Percentiles rank a stretch among this genome's conserved stretches.
These are phyloP conservation scores for Laticauda laticaudata DNA, from an alignment of 2,113 vertebrate species.

Conservation along the genomic window DNA sequence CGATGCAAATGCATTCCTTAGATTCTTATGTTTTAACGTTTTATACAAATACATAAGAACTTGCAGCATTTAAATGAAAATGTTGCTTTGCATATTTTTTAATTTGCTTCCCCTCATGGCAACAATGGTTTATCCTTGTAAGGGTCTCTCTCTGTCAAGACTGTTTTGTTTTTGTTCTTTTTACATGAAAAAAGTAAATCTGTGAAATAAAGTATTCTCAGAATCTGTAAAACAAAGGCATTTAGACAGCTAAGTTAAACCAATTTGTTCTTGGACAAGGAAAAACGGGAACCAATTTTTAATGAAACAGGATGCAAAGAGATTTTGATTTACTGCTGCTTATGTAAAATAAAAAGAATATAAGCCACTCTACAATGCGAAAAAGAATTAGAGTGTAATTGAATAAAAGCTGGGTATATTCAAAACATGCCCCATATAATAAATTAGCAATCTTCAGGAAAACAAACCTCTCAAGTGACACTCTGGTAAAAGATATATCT, in stretches of 20 bases:
- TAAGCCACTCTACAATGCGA: slow-evolving; percentile 1
- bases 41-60: background rate
- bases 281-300: slow-evolving; percentile 6
- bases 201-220: background rate
- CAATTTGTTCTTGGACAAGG: background rate
- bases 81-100: background rate
- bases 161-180: background rate
- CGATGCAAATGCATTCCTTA: background rate
- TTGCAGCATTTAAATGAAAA: background rate
- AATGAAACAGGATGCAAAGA: slow-evolving; percentile 15
- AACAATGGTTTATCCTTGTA: background rate
- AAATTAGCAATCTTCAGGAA: slow-evolving; percentile 16
- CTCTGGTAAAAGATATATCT: background rate
- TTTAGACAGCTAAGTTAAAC: background rate
- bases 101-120: background rate
- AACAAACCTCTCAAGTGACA: background rate
- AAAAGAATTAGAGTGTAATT: slow-evolving; percentile 20
- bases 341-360: slow-evolving; percentile 20
- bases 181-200: background rate
- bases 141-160: background rate
- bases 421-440: slow-evolving; percentile 2
- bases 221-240: background rate
- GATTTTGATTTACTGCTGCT: slow-evolving; percentile 16
- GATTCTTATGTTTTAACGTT: background rate
- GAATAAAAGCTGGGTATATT: slow-evolving; percentile 13